Conservation (phyloP, 2,113 vertebrate genomes). For the Pipa parva region DNA sequence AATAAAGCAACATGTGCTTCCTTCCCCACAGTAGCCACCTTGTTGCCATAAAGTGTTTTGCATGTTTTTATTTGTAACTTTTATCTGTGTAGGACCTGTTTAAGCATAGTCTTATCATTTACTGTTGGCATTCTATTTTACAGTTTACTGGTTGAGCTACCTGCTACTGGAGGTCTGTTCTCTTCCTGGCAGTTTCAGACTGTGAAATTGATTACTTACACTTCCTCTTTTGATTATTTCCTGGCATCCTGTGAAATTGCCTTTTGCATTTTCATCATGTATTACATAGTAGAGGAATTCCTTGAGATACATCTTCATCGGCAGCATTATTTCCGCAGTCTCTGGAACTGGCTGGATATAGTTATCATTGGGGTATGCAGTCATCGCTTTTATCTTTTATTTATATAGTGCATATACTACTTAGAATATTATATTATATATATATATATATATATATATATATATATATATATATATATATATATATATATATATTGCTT, state of each 20-base stretch:
- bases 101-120: too few relatives aligned
- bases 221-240: constrained; percentile 88
- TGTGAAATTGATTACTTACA: constrained; percentile 80
- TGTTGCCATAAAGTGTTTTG: too few relatives aligned
- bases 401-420: too few relatives aligned
- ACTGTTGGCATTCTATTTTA: too few relatives aligned
- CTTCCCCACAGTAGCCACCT: too few relatives aligned
- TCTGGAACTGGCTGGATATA: constrained; percentile 95
- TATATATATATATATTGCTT: too few relatives aligned
- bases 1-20: too few relatives aligned
- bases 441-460: too few relatives aligned
- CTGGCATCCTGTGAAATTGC: constrained; percentile 83
- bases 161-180: constrained; percentile 85
- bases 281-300: constrained; percentile 90
- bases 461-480: too few relatives aligned
- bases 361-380: constrained; percentile 79
- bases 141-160: constrained; percentile 91
- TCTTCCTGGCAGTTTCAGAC: constrained; percentile 95
- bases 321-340: constrained; percentile 84
- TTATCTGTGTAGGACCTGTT: too few relatives aligned
- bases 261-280: constrained; percentile 90
- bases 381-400: constrained; percentile 15
- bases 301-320: constrained; percentile 89
- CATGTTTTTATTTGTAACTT: too few relatives aligned
- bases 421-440: too few relatives aligned